These are phyloP conservation scores for Hemicrepidius hirtus DNA, from an alignment of 2,888 invertebrate species.

Conservation along the genomic window DNA sequence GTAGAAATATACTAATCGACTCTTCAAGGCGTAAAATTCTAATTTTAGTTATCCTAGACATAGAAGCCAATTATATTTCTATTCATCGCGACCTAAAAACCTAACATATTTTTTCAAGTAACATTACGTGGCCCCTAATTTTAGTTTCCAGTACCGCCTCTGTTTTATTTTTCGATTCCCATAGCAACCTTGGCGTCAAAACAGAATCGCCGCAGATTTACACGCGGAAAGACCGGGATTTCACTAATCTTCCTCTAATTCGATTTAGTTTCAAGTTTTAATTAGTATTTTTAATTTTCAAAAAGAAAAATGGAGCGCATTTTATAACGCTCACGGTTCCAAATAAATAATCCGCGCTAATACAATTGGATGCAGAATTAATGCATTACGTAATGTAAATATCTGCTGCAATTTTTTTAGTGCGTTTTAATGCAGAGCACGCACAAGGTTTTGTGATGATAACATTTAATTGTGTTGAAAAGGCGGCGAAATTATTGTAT, in stretches of 20 bases:
- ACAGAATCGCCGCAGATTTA: conserved; percentile 42
- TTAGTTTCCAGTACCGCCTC: conserved; percentile 38
- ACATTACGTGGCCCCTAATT: conserved; percentile 3
- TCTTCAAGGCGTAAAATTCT: too few species aligned
- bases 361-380: background rate
- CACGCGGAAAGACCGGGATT: conserved; percentile 26
- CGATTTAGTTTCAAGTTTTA: background rate
- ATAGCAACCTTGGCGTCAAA: conserved; percentile 54
- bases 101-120: background rate
- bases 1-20: too few species aligned
- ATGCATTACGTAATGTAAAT: conserved; percentile 24
- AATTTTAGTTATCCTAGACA: conserved; percentile 7
- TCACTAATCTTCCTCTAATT: background rate
- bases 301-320: background rate
- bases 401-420: conserved; percentile 10
- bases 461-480: background rate
- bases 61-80: conserved; percentile 1
- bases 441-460: conserved; percentile 6
- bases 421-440: conserved; percentile 10
- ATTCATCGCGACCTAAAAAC: background rate
- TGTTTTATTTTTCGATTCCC: conserved; percentile 38
- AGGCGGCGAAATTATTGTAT: background rate
- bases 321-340: background rate
- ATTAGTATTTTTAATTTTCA: background rate
- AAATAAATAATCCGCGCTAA: background rate